Base-by-base conservation (phyloP, 2,113 vertebrate species). In the Oenanthe melanoleuca region DNA sequence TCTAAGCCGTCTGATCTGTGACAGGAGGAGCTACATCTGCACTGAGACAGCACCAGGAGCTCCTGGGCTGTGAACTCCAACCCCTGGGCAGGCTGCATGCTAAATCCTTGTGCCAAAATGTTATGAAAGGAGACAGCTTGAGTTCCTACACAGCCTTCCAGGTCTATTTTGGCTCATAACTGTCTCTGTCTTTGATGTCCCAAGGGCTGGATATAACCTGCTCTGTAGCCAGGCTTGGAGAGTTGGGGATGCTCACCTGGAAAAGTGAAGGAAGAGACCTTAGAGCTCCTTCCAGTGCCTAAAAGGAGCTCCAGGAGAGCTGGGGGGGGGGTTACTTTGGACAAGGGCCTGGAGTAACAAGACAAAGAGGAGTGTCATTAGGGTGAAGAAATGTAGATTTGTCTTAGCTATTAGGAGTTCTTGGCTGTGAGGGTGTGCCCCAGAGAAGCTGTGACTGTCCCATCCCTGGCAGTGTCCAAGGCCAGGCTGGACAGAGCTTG, bases 401-500 rank as follows among this genome's bases (percentile, higher is more conserved):
- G 10, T 22, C 1, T 88, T 25, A 52, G 23, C 40, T 47, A 40
- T 23, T 19, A 38, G 23, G n/a, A 64, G 7, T 15, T 47, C 49
- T 19, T 24, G 7, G 7, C 17, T 63, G 47, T 42, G 79, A 47
- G 17, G 7, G 5, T 53, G 53, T 7, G 38, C n/a, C 24, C 20
- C 45, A 69, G 24, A 49, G 34, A 0, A 49, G 40, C 25, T 49
- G 31, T 56, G 55, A 2, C 4, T 61, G 20, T 9, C 21, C 37
- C 15, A 52, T 38, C 12, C 10, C 40, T 83, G 40, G 31, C 4
- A 28, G 10, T 75, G 29, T 37, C 22, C 14, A 33, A 49, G 25
- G 22, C 7, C 34, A 24, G 25, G 5, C 0, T 61, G 34, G 40
- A 23, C 0, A 2, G 14, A 12, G n/a, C 26, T 56, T 28, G 22